Base-by-base conservation (phyloP, 2,797 vertebrate species). In the Stomatorhinus walkeri region DNA sequence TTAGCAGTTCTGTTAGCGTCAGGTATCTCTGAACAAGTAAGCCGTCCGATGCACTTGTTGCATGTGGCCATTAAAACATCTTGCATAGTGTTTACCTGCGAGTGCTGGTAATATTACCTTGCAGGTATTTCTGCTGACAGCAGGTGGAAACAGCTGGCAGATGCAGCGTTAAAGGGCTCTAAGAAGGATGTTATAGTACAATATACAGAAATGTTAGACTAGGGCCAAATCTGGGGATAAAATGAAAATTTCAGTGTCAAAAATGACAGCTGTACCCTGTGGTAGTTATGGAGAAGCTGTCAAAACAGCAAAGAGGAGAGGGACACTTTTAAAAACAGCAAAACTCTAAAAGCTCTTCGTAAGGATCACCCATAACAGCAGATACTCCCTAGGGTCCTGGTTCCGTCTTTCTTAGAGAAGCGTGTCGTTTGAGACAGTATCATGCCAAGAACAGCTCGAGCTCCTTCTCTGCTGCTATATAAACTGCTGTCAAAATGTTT, bases 401-500 rank as follows among this genome's bases (percentile, higher is more conserved):
- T 40, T 81, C 16, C 76, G 40, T 81, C 32, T 76, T 40, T 36
- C 32, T 40, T 46, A 46, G 43, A 81, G 36, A 46, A 81, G 40
- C 76, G 6, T 14, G 40, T 22, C 19, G 40, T 81, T 40, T 81
- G 76, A 81, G 40, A 81, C 76, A 8, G 6, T 81, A n/a, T 81
- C 76, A 81, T 81, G 76, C 16, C 76, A 46, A 10, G 6, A 81
- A 81, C 76, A 81, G 76, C 40, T n/a, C 32, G 1, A 43, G 76
- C 16, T n/a, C 36, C 76, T 81, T 81, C 76, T n/a, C 36, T 0
- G 40, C 72, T 46, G 72, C 76, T 81, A 81, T 81, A 81, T 81
- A 81, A 81, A 81, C 76, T 46, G 40, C 76, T 46, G 76, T 81
- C 76, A 46, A 81, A 43, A 81, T 81, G 76, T 46, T 43, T 81